phyloP scores from a whole-genome alignment of 1,140 invertebrate genomes.

The Bicyclus anynana region DNA sequence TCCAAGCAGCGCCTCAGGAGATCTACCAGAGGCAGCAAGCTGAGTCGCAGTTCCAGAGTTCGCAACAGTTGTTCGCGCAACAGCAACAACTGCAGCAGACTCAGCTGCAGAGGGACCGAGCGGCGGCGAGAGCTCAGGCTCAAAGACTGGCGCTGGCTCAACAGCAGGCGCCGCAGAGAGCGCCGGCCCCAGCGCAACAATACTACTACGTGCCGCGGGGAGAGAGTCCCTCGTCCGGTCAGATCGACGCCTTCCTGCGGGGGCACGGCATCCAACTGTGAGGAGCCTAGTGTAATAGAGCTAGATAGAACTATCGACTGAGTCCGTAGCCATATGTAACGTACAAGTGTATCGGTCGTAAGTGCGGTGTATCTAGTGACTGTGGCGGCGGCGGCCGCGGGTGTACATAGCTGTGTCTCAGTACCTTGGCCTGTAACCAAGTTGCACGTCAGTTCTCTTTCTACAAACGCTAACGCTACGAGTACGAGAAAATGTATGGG shows the following conservation, averaged over 20 bases:
- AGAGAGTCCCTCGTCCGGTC: constrained; percentile 79
- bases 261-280: constrained; percentile 83
- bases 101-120: constrained; percentile 71
- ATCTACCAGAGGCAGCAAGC: constrained; percentile 84
- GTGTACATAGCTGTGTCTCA: constrained; percentile 66
- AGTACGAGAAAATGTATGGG: too few species aligned
- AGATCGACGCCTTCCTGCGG: constrained; percentile 89
- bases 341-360: constrained; percentile 36
- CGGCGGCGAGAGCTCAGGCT: constrained; percentile 69
- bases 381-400: constrained; percentile 37
- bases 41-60: constrained; percentile 82
- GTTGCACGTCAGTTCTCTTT: too few species aligned
- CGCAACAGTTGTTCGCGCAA: constrained; percentile 85
- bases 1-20: constrained; percentile 79
- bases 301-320: constrained; percentile 38
- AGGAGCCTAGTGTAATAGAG: constrained; percentile 41
- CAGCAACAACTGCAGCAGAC: constrained; percentile 82
- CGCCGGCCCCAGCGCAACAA: constrained; percentile 37
- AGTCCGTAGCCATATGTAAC: constrained; percentile 33
- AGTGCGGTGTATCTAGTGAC: constrained; percentile 36
- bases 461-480: too few species aligned
- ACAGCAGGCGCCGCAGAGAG: constrained; percentile 60
- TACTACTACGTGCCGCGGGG: constrained; percentile 82
- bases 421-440: too few species aligned
- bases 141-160: constrained; percentile 63